Percentiles rank a stretch among this genome's conserved stretches.
Evolutionary conservation across 92 coral and sea anemone species (phyloP).

Genomic region (Hydrozoanthus gracilis): DNA sequence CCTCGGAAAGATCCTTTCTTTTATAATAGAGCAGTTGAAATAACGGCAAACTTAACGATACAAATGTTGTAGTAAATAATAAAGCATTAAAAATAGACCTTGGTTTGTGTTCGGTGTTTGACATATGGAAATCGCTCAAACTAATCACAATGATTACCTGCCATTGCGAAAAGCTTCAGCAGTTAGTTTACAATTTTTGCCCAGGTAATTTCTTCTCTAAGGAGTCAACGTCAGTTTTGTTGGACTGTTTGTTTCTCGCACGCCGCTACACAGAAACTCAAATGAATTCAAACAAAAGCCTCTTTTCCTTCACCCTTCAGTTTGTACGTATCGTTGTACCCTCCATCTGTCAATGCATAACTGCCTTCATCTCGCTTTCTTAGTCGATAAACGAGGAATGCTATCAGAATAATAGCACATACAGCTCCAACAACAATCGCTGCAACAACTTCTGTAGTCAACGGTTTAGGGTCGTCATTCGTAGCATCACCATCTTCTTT

Average conservation of each 20-base stretch:
- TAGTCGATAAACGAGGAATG: slow-evolving; percentile 94
- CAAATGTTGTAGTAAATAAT: slow-evolving; percentile 2
- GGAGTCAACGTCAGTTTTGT: slow-evolving; percentile 11
- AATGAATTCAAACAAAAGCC: slow-evolving; percentile 81
- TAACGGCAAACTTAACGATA: not conserved
- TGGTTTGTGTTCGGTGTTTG: not conserved
- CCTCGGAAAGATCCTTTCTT: slow-evolving; percentile 12
- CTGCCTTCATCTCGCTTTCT: slow-evolving; percentile 97
- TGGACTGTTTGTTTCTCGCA: not conserved
- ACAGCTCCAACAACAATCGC: slow-evolving; percentile 98
- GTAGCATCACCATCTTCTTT: slow-evolving; percentile 49
- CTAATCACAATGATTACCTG: slow-evolving; percentile 12
- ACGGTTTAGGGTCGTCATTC: slow-evolving; percentile 47
- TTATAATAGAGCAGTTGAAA: slow-evolving; percentile 16
- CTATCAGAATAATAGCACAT: slow-evolving; percentile 90
- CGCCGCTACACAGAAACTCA: slow-evolving; percentile 15
- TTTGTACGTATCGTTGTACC: slow-evolving; percentile 80
- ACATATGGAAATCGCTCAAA: slow-evolving; percentile 13
- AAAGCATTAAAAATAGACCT: not conserved
- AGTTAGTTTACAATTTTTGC: not conserved
- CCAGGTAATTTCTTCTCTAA: not conserved
- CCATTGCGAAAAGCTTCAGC: slow-evolving; percentile 24
- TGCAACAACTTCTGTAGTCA: slow-evolving; percentile 91
- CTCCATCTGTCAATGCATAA: slow-evolving; percentile 79
- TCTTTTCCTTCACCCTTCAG: slow-evolving; percentile 89